Evolutionary conservation across 2,888 invertebrate species (phyloP), one percentile per base, ranked within the genome.

Genomic region (Emmelina monodactyla): DNA sequence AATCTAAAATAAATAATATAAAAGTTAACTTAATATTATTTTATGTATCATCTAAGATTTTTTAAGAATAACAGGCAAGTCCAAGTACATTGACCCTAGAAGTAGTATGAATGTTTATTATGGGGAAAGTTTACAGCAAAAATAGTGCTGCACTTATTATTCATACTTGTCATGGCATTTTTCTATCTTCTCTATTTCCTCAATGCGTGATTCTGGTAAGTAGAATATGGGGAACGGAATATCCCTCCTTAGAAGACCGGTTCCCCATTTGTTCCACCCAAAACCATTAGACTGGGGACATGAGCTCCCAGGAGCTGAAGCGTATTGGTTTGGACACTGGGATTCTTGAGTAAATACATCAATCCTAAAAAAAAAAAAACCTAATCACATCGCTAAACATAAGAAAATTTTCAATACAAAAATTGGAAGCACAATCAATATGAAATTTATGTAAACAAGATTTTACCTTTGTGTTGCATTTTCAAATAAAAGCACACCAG

Each of bases 141-240:
- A 9, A 19, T 19, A 19, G 9, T 19, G 19, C 9, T 19, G 9
- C 9, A 19, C 5, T 19, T 6, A 19, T 6, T 6, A 19, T 5
- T 19, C 19, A 5, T 53, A 80, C 65, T 81, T 83, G 19, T 76
- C 51, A 54, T 83, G 86, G 50, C 88, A 88, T 16, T 83, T 59
- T 40, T 75, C 68, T 14, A 92, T 82, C 53, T 84, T 83, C 1
- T 61, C 47, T 15, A 88, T 76, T 41, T 87, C 82, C 33, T 85
- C 79, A 3, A 71, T 53, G 34, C 67, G 53, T n/a, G 66, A 51
- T 16, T 60, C 59, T 2, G 82, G 82, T 22, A 94, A 73, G 41
- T 87, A 88, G 68, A 94, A 94, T 48, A 96, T 88, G 0, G 96
- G 94, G 53, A 95, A 93, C n/a, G 88, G 87, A 56, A 93, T 90